Base-by-base conservation (phyloP, 1,140 invertebrate genomes). In the Mactra quadrangularis region DNA sequence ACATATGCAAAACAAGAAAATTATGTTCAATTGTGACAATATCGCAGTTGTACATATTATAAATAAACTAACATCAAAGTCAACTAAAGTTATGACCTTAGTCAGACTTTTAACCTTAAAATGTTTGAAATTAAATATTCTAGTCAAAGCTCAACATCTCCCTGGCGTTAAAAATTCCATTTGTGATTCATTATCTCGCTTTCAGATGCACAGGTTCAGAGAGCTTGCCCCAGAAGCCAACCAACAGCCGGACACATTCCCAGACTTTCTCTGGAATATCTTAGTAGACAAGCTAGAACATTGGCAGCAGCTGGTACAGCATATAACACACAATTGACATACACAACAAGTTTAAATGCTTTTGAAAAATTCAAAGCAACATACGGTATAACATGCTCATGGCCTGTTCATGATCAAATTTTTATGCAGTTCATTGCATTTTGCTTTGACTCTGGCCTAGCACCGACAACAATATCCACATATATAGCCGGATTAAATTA, bases 101-200 rank as follows among this genome's bases (percentile, higher is more conserved):
- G 13, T 83, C 7, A 41, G 74, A 29, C 3, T 7, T 13, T 52
- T 83, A 22, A 64, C 74, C 0, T 17, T 76, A 13, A 27, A 29
- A 50, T 68, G 50, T 17, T 6, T 83, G 0, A 2, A 68, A 38
- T 3, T 57, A 6, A 83, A 83, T 50, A 35, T 70, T 11, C 6
- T 71, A 1, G 52, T 70, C 1, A 64, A 50, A n/a, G 72, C 82
- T 15, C 13, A 22, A 4, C 64, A 77, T 71, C 27, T 83, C 25
- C 31, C 45, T 6, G 64, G 64, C 35, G 29, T 17, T 0, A 13
- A 41, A 52, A 84, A 84, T 59, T 0, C 3, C 1, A 64, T 84
- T 33, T n/a, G 33, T 50, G 76, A 84, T 68, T 9, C 66, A 17
- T 52, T 79, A 45, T 79, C 75, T 55, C 75, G 82, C 9, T 62